Evolutionary conservation across 2,888 invertebrate species (phyloP), one percentile per base, ranked within the genome.

Genomic region (Eupeodes latifasciatus): DNA sequence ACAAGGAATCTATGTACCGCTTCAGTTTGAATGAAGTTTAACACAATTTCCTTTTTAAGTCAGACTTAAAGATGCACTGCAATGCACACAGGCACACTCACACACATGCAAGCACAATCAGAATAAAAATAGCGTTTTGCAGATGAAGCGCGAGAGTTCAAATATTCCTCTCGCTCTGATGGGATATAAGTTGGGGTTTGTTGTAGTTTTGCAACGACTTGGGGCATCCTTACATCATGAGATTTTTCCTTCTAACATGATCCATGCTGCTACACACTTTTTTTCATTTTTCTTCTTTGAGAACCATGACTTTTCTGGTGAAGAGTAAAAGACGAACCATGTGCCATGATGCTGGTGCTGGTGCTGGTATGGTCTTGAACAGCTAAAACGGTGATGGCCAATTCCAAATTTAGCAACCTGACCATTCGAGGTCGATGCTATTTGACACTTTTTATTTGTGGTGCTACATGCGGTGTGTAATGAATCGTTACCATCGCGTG

Each of bases 381-480:
- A 59, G 40, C 40, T 40, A 59, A 44, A 59, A 72, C 47, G 59
- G 27, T 79, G 84, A 79, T 69, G 79, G 61, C 61, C 61, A 79
- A 79, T 80, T 57, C 72, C 64, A 57, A 40, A 82, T 76, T 78
- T 74, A 66, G 64, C 55, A 86, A 87, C 84, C 87, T 87, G 87
- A 87, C 86, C 87, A 80, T 76, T 80, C 80, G 87, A 72, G 87
- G 87, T 87, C 87, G 87, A 87, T 80, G 87, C 87, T 87, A 84
- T 87, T 87, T 84, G 84, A 84, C 87, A 87, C 87, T 87, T 87
- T 87, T 87, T 87, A 72, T 59, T 59, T 67, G 44, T 55, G 53
- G 81, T 77, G 82, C 79, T 59, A 69, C 85, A 81, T 71, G 76
- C 67, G 59, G 78, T 79, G 82, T 82, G 82, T 78, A 82, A 85